These are phyloP conservation scores for Carcina quercana DNA, from an alignment of 2,888 invertebrate genomes.

Conservation along the genomic window DNA sequence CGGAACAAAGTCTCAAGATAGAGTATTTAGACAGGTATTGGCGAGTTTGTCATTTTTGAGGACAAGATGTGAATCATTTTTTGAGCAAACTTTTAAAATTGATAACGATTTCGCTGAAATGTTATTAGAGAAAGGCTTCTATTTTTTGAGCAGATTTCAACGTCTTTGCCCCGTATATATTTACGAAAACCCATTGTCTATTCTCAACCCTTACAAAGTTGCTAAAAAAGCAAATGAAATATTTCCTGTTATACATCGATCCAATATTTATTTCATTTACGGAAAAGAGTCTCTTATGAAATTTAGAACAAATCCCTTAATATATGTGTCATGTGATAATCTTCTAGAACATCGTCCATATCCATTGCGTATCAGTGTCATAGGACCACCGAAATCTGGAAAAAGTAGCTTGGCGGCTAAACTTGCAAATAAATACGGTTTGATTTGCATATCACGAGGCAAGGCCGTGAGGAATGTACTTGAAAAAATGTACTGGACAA, in stretches of 20 bases:
- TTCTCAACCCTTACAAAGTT: constrained; percentile 64
- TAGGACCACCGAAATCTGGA: constrained; percentile 78
- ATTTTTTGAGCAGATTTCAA: constrained; percentile 77
- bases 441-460: constrained; percentile 72
- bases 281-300: constrained; percentile 56
- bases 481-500: constrained; percentile 64
- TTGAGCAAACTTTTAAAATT: constrained; percentile 74
- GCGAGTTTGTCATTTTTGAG: constrained; percentile 40
- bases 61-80: constrained; percentile 61
- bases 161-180: constrained; percentile 79
- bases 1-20: constrained; percentile 40
- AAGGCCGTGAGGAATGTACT: constrained; percentile 65
- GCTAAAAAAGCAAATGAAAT: constrained; percentile 49
- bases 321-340: constrained; percentile 57
- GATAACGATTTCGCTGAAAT: constrained; percentile 70
- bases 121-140: constrained; percentile 73
- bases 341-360: constrained; percentile 57
- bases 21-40: constrained; percentile 37
- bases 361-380: constrained; percentile 70
- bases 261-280: constrained; percentile 74
- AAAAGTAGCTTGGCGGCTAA: constrained; percentile 73
- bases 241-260: constrained; percentile 73
- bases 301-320: constrained; percentile 73
- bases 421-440: constrained; percentile 66
- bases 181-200: constrained; percentile 54